Evolutionary conservation across 2,797 vertebrate genomes (phyloP).

Genomic region (Neomorphus geoffroyi): DNA sequence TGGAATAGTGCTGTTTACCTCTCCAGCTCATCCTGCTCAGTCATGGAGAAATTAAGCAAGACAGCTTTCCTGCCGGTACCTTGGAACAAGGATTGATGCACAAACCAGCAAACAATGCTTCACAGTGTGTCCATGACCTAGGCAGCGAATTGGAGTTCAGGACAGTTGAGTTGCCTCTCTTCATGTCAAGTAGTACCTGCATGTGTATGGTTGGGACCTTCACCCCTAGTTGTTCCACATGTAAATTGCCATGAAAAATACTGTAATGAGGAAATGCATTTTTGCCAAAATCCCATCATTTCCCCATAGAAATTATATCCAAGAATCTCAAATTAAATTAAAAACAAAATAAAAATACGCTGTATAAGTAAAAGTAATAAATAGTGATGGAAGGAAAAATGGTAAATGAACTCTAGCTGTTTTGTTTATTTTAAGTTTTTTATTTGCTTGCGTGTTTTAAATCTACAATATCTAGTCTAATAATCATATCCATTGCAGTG

Average conservation of each 20-base stretch:
- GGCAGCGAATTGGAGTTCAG: background rate
- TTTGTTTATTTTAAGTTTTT: background rate
- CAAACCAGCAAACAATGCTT: background rate
- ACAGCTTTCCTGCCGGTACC: background rate
- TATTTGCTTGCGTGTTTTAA: background rate
- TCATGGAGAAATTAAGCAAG: background rate
- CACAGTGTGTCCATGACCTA: background rate
- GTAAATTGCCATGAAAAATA: background rate
- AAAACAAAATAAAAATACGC: background rate
- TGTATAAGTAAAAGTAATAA: background rate
- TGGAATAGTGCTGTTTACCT: background rate
- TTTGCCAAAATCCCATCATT: background rate
- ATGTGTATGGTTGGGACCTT: fast-evolving
- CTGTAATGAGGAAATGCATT: background rate
- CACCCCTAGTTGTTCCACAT: fast-evolving
- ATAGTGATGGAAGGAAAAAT: background rate
- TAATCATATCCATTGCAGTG: background rate
- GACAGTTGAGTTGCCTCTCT: background rate
- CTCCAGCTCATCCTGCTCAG: background rate
- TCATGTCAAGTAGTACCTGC: background rate
- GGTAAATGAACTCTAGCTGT: fast-evolving
- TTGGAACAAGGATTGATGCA: background rate
- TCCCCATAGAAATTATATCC: background rate
- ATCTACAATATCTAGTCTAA: background rate
- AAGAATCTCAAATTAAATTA: background rate